Percentiles rank a stretch among this genome's conserved stretches.
phyloP scores from a whole-genome alignment of 1,140 invertebrate genomes.

The Micrasema longulum region DNA sequence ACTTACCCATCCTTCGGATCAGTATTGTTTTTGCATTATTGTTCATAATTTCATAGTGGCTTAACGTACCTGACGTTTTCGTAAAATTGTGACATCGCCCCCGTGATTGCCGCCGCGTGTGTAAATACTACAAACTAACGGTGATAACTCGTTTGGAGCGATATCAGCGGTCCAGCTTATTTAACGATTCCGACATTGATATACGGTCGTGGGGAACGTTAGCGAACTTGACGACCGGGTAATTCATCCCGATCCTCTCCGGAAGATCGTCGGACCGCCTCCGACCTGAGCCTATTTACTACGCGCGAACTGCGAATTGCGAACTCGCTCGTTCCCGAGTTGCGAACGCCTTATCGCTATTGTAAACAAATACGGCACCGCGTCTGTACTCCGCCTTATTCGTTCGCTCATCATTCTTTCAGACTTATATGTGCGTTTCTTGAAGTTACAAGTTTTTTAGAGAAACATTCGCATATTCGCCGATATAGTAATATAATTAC shows the following conservation, averaged over 20 bases:
- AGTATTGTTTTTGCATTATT: not conserved
- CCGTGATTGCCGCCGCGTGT: conserved; percentile 11
- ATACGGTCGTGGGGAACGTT: not conserved
- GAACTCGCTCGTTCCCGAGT: not conserved
- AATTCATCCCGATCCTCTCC: not conserved
- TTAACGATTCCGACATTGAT: not conserved
- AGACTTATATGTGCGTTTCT: too few relatives aligned
- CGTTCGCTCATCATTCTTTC: too few relatives aligned
- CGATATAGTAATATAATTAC: too few relatives aligned
- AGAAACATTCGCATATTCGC: not conserved
- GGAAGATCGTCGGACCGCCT: not conserved
- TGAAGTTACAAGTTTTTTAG: conserved; percentile 1
- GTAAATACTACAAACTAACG: conserved; percentile 19
- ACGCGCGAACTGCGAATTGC: not conserved
- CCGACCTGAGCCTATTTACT: not conserved
- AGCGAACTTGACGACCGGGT: not conserved
- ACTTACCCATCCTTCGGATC: not conserved
- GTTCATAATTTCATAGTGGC: not conserved
- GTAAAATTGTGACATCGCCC: conserved; percentile 19
- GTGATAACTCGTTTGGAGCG: conserved; percentile 21
- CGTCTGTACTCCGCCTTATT: not conserved
- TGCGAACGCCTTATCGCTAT: too few relatives aligned
- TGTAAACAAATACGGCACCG: conserved; percentile 13
- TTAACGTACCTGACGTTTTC: not conserved
- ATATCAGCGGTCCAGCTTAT: conserved; percentile 14